Evolutionary conservation across 2,797 vertebrate species (phyloP).

Genomic region (Ceyx erithaca): DNA sequence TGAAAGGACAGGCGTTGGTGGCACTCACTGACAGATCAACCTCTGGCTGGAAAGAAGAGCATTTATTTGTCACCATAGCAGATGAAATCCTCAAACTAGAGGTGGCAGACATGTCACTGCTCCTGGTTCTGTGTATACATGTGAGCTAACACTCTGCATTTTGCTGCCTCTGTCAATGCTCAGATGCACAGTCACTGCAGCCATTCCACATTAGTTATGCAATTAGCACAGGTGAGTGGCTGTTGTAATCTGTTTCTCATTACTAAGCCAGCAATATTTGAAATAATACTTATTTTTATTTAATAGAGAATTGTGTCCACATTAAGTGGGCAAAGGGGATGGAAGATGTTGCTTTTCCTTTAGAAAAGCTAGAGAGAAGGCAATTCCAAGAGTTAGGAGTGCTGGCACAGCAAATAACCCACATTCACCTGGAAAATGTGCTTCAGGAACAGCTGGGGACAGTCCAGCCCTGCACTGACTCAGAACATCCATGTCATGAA

Average conservation of each 20-base stretch:
- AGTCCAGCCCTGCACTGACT: not conserved
- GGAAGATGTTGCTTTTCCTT: not conserved
- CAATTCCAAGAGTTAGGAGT: not conserved
- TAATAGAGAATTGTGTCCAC: too few species aligned
- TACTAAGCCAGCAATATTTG: not conserved
- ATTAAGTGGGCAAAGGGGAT: not conserved
- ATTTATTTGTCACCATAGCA: not conserved
- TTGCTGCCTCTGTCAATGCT: accelerated
- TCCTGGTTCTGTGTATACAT: not conserved
- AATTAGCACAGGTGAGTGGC: not conserved
- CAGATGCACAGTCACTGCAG: not conserved
- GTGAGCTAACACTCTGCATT: not conserved
- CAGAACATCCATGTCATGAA: not conserved
- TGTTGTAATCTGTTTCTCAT: not conserved
- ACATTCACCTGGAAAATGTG: not conserved
- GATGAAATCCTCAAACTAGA: not conserved
- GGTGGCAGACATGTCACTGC: not conserved
- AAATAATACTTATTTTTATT: not conserved
- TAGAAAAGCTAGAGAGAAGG: not conserved
- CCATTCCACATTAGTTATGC: not conserved
- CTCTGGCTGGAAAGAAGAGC: not conserved
- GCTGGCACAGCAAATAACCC: not conserved
- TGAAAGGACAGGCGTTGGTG: not conserved
- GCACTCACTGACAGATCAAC: not conserved
- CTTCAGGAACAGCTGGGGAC: not conserved